Conservation (phyloP, 2,888 invertebrate genomes). For the Lymantria monacha region DNA sequence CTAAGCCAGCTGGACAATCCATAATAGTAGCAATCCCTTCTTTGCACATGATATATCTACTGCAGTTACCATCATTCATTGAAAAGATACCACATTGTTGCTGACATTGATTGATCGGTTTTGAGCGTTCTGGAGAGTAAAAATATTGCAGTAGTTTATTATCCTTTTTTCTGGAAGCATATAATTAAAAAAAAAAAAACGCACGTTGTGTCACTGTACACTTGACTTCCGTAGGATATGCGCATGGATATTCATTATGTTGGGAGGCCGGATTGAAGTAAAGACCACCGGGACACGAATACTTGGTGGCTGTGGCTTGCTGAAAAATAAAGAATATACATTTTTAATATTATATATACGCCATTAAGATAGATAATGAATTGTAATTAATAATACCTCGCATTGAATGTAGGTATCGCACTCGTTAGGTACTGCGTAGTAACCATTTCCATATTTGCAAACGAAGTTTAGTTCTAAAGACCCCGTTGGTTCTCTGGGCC, state of each 20-base stretch:
- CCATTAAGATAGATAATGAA: not conserved
- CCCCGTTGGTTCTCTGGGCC: constrained; percentile 3
- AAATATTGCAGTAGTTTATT: not conserved
- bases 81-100: constrained; percentile 49
- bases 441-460: constrained; percentile 35
- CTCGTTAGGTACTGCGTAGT: constrained; percentile 75
- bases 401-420: constrained; percentile 88
- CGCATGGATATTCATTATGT: constrained; percentile 85
- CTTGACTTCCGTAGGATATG: constrained; percentile 88
- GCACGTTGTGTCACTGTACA: constrained; percentile 79
- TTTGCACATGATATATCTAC: constrained; percentile 54
- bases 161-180: not conserved
- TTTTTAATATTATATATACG: not conserved
- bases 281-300: constrained; percentile 88
- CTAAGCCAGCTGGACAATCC: constrained; percentile 58
- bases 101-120: constrained; percentile 34
- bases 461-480: constrained; percentile 15
- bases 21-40: constrained; percentile 50
- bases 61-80: constrained; percentile 48
- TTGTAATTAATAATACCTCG: constrained; percentile 42
- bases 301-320: constrained; percentile 83
- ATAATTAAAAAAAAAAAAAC: constrained; percentile 10
- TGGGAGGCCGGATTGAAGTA: constrained; percentile 85
- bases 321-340: constrained; percentile 29
- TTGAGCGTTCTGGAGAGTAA: constrained; percentile 20